A percentile compares a stretch with the other conserved stretches of the same genome.
phyloP scores from a whole-genome alignment of 2,113 vertebrate genomes.

The Hippocampus guttulatus region DNA sequence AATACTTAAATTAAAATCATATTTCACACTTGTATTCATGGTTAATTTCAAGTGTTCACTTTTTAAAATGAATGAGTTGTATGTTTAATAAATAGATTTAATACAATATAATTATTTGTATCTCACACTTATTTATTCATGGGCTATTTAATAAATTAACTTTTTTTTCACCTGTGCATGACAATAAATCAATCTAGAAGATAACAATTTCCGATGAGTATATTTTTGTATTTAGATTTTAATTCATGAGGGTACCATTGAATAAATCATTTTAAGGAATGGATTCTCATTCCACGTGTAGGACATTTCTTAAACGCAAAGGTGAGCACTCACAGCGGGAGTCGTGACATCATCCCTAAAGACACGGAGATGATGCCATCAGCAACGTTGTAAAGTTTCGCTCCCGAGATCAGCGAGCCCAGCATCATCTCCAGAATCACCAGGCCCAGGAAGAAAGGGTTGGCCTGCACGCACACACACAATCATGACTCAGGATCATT shows the following conservation, averaged over 20 bases:
- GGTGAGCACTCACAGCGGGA: slow-evolving; percentile 78
- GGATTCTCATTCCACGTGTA: neutral
- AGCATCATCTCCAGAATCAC: slow-evolving; percentile 80
- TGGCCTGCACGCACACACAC: slow-evolving; percentile 72
- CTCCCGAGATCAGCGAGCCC: slow-evolving; percentile 71
- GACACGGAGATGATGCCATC: slow-evolving; percentile 81
- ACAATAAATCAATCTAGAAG: too few species aligned
- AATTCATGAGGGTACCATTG: neutral
- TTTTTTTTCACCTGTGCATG: too few species aligned
- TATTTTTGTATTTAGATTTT: neutral
- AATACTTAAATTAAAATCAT: too few species aligned
- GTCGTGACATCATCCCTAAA: slow-evolving; percentile 80
- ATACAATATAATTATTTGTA: too few species aligned
- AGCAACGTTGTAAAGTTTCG: slow-evolving; percentile 65
- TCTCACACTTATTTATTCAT: too few species aligned
- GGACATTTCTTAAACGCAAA: neutral
- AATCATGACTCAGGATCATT: slow-evolving; percentile 30
- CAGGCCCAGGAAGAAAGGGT: slow-evolving; percentile 81
- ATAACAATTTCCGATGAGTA: too few species aligned
- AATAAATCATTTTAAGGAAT: neutral
- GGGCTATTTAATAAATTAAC: too few species aligned
- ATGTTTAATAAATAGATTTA: too few species aligned
- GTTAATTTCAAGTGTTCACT: too few species aligned
- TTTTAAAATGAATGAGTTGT: too few species aligned
- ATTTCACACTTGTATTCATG: too few species aligned